A percentile compares a stretch with the other conserved stretches of the same genome.
These are phyloP conservation scores for Polymixis lichenea DNA, from an alignment of 2,888 invertebrate species.

Conservation along the genomic window DNA sequence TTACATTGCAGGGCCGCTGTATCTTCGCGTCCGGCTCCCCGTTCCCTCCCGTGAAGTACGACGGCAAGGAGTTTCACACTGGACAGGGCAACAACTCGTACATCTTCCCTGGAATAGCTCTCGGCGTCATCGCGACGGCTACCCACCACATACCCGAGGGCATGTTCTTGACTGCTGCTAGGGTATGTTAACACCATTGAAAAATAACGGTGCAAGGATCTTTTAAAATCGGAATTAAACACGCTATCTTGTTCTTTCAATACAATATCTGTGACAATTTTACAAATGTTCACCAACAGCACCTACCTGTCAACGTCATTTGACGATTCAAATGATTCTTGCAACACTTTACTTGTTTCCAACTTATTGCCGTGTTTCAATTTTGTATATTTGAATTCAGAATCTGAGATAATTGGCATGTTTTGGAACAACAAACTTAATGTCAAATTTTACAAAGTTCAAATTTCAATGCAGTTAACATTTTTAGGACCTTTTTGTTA, in stretches of 20 bases:
- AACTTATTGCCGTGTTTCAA: too few species aligned
- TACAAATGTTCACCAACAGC: neutral
- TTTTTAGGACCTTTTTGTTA: neutral
- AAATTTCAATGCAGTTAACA: neutral
- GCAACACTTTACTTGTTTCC: too few species aligned
- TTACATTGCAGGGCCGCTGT: conserved; percentile 94
- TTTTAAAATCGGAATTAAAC: neutral
- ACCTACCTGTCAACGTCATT: neutral
- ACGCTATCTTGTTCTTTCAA: neutral
- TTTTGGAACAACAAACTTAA: neutral
- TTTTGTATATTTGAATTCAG: neutral
- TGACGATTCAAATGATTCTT: too few species aligned
- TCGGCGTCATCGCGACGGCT: conserved; percentile 97
- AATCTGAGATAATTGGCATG: neutral
- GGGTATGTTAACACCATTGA: conserved; percentile 87
- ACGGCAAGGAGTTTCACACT: conserved; percentile 95
- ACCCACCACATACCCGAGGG: conserved; percentile 98
- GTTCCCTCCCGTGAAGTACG: conserved; percentile 95
- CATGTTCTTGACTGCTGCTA: conserved; percentile 98
- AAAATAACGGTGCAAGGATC: neutral
- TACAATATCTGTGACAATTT: neutral
- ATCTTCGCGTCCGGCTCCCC: conserved; percentile 99
- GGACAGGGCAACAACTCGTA: conserved; percentile 99
- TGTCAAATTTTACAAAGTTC: neutral
- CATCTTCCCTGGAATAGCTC: conserved; percentile 98